These are phyloP conservation scores for Hemitrygon akajei DNA, from an alignment of 2,797 vertebrate species.

Conservation along the genomic window DNA sequence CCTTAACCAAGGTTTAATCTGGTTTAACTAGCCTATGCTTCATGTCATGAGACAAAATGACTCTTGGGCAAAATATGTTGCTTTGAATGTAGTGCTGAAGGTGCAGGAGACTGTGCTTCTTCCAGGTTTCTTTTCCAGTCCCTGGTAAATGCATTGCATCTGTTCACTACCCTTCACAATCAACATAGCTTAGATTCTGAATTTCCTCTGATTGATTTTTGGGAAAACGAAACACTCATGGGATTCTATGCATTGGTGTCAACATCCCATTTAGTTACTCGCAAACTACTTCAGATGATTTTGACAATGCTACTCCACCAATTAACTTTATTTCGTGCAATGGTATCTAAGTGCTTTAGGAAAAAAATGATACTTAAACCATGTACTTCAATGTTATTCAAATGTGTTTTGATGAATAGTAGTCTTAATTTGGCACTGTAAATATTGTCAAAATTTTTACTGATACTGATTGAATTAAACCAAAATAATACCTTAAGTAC, in stretches of 20 bases:
- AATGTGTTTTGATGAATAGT: background rate
- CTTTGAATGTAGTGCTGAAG: background rate
- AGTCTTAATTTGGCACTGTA: background rate
- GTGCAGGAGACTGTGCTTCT: background rate
- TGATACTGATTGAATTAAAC: background rate
- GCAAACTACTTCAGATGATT: background rate
- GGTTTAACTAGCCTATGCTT: background rate
- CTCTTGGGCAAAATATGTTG: background rate
- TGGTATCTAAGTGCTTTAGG: background rate
- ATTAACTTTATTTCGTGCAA: background rate
- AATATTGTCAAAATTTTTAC: background rate
- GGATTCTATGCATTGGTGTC: background rate
- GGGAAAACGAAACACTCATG: too few relatives aligned
- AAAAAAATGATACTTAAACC: background rate
- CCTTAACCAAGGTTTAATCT: background rate
- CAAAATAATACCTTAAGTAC: too few relatives aligned
- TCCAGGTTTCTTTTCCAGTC: background rate
- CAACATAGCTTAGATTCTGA: background rate
- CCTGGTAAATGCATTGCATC: background rate
- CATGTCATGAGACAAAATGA: background rate
- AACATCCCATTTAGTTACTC: background rate
- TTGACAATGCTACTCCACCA: background rate
- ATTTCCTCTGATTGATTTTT: background rate
- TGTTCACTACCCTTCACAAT: background rate
- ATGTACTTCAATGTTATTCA: background rate